Percentiles rank a stretch among this genome's conserved stretches.
These are phyloP conservation scores for Tinea pellionella DNA, from an alignment of 2,888 invertebrate species.

Conservation along the genomic window DNA sequence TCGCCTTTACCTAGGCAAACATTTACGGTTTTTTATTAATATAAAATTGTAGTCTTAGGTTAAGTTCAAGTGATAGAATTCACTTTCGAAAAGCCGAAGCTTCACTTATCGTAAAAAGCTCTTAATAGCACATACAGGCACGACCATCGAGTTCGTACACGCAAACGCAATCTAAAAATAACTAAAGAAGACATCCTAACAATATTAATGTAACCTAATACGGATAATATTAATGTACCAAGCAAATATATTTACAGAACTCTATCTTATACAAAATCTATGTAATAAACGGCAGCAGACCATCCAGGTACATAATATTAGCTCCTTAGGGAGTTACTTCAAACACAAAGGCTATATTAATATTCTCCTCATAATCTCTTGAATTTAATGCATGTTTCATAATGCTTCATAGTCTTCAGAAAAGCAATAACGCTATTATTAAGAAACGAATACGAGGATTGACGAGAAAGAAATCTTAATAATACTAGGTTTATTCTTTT, in stretches of 20 bases:
- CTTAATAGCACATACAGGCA: no score
- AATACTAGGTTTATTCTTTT: background rate
- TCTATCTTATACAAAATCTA: background rate
- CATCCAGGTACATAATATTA: background rate
- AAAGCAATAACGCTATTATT: background rate
- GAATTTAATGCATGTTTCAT: background rate
- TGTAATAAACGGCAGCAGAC: background rate
- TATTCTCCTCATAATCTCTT: background rate
- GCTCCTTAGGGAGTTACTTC: background rate
- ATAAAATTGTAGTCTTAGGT: no score
- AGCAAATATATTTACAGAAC: background rate
- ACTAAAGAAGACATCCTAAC: no score
- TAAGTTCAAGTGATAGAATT: no score
- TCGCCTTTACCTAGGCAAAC: no score
- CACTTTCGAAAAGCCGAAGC: no score
- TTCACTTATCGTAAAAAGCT: no score
- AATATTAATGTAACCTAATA: no score
- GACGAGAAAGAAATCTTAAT: background rate
- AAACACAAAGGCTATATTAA: background rate
- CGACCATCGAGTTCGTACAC: no score
- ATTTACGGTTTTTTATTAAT: no score
- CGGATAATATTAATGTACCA: no score
- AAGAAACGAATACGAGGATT: background rate
- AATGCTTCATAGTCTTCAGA: background rate
- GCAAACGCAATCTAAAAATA: no score